Evolutionary conservation across 2,797 vertebrate genomes (phyloP), one percentile per base, ranked within the genome.

Genomic region (Acipenser oxyrinchus): DNA sequence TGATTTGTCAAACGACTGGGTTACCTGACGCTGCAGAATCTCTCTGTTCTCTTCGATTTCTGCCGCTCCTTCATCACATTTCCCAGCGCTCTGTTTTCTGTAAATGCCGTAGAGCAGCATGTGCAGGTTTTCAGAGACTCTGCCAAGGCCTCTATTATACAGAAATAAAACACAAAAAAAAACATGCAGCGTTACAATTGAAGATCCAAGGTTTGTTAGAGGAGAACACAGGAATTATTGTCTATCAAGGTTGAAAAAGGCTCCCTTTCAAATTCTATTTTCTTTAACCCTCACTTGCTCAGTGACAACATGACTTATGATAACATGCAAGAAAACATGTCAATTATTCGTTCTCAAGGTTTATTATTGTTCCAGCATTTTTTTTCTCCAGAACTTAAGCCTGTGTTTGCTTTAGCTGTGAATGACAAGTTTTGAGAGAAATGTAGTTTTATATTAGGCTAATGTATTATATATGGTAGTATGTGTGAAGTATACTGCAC

Each of bases 1-100:
- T 78, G 81, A 79, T 84, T 87, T 83, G 76, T 67, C 72, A 62
- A 68, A 72, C 78, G 81, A 79, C 79, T 78, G 79, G 69, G 70
- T 72, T 74, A 74, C 81, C 77, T 76, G 61, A 65, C 8, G 18
- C 57, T 60, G 64, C 63, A 66, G 59, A 64, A 71, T 48, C 71
- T 75, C 68, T 64, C 69, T 74, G 71, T 78, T 77, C 82, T 62
- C 49, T 55, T 72, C 66, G 4, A 52, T 74, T 80, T 73, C 74
- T 72, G 66, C 69, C 73, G 75, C 75, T 71, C 75, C 76, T 70
- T 66, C 70, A 71, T 0, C 12, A 62, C 66, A 3, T 51, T 77
- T 76, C 70, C 75, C 69, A 72, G 74, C 72, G 69, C 77, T 74
- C 74, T 1, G 48, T 23, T 62, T 37, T 2, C 18, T 18, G 18